Conservation (phyloP, 1,140 invertebrate genomes). For the Lycorma delicatula region DNA sequence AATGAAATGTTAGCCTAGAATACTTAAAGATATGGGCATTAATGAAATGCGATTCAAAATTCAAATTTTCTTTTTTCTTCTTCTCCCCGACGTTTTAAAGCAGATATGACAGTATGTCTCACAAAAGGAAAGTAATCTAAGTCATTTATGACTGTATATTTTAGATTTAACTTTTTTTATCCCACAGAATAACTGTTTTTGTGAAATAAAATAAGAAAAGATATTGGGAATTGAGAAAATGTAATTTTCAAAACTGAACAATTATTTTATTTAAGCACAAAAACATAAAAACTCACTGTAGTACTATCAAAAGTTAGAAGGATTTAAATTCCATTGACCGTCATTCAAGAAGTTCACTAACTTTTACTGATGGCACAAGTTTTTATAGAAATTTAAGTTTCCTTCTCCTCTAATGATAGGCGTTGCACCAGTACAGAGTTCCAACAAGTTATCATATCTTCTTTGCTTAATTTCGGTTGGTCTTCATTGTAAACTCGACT, state of each 20-base stretch:
- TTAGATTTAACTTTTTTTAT: neutral
- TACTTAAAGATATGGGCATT: neutral
- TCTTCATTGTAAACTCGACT: constrained; percentile 4
- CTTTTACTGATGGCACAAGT: constrained; percentile 4
- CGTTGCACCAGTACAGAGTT: constrained; percentile 3
- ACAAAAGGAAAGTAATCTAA: constrained; percentile 4
- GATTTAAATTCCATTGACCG: neutral
- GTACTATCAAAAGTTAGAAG: neutral
- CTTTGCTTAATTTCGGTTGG: too few relatives aligned
- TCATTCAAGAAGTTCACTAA: neutral
- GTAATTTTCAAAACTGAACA: neutral
- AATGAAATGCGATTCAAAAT: neutral
- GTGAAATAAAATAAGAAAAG: neutral
- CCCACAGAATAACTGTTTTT: neutral
- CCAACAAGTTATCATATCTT: constrained; percentile 11
- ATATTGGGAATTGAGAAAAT: neutral
- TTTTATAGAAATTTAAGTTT: constrained; percentile 1
- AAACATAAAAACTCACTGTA: neutral
- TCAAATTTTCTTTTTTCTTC: neutral
- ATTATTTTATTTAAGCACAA: neutral
- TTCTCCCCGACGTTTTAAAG: neutral
- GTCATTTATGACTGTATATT: neutral
- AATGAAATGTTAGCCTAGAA: neutral
- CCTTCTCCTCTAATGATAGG: neutral
- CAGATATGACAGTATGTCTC: constrained; percentile 1